These are phyloP conservation scores for Axis porcinus DNA, from an alignment of 2,113 vertebrate genomes.

Conservation along the genomic window DNA sequence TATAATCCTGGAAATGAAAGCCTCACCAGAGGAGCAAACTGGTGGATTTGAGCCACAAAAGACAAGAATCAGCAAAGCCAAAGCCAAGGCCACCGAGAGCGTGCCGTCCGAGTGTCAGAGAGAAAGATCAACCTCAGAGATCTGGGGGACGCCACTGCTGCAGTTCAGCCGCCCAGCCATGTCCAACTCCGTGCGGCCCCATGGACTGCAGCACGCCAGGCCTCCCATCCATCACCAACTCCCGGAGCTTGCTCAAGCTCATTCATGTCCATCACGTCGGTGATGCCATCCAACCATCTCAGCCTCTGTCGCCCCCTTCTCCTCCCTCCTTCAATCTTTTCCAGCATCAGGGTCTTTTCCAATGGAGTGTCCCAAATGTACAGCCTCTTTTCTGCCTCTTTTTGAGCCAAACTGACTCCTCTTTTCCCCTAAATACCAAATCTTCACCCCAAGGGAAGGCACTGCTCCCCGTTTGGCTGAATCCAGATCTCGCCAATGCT, in stretches of 20 bases:
- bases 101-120: neutral
- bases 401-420: neutral
- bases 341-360: neutral
- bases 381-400: neutral
- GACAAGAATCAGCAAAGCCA: neutral
- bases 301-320: neutral
- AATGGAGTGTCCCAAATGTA: neutral
- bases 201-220: fast-evolving
- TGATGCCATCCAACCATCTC: neutral
- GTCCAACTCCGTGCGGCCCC: fast-evolving
- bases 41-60: neutral
- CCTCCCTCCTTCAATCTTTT: neutral
- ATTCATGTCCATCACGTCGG: fast-evolving
- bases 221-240: neutral
- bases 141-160: neutral
- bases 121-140: fast-evolving
- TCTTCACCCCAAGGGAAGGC: too few relatives aligned
- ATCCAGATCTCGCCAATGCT: fast-evolving
- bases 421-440: neutral
- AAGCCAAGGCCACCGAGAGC: neutral
- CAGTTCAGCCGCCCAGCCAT: fast-evolving
- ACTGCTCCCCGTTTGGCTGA: fast-evolving
- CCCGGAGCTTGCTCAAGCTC: neutral
- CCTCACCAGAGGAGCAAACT: neutral
- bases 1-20: neutral